Percentiles rank a stretch among this genome's conserved stretches.
Evolutionary conservation across 2,113 vertebrate species (phyloP).

Genomic region (Bufo gargarizans): DNA sequence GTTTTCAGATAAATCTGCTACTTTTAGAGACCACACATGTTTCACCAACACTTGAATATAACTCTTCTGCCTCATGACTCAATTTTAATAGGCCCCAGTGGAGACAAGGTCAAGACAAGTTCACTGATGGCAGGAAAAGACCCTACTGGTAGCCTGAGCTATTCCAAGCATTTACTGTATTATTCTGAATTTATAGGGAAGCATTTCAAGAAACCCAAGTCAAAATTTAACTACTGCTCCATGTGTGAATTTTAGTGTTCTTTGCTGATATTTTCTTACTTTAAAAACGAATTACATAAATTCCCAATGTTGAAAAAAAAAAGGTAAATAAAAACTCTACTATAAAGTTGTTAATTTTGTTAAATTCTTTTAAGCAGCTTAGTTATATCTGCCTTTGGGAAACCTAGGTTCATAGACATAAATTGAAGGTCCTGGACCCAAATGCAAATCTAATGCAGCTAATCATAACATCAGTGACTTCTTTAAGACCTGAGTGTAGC

Average conservation of each 20-base stretch:
- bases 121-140: conserved; percentile 88
- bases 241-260: conserved; percentile 67
- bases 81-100: conserved; percentile 85
- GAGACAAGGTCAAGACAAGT: conserved; percentile 87
- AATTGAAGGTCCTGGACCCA: too few relatives aligned
- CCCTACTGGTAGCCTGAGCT: conserved; percentile 76
- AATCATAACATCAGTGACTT: too few relatives aligned
- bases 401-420: background rate
- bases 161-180: conserved; percentile 76
- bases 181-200: conserved; percentile 73
- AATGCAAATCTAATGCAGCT: too few relatives aligned
- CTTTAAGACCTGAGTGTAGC: background rate
- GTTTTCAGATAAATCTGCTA: conserved; percentile 76
- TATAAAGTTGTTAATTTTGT: background rate
- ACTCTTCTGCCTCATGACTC: conserved; percentile 92
- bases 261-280: conserved; percentile 50
- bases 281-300: background rate
- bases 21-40: conserved; percentile 96
- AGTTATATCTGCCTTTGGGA: background rate
- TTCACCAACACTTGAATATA: conserved; percentile 85
- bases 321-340: background rate
- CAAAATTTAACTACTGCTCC: conserved; percentile 70
- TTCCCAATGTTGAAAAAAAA: background rate
- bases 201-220: conserved; percentile 23
- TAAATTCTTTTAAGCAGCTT: background rate